phyloP scores from a whole-genome alignment of 1,140 invertebrate genomes.

The Philopotamus ludificatus region DNA sequence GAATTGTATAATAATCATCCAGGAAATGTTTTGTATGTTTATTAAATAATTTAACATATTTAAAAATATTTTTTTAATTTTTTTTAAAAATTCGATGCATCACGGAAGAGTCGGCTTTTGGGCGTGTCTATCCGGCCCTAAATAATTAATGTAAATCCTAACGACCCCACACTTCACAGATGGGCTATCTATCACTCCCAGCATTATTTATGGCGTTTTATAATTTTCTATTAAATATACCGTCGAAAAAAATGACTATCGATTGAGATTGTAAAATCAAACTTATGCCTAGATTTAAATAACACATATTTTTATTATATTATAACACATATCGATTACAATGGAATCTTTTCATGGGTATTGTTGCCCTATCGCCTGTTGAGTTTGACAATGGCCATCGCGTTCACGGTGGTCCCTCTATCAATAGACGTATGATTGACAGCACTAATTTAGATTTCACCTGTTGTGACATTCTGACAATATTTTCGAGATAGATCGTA shows the following conservation, averaged over 20 bases:
- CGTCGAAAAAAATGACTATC: not conserved
- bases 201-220: slow-evolving; percentile 11
- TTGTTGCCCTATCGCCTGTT: not conserved
- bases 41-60: no score
- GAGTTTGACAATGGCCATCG: not conserved
- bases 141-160: slow-evolving; percentile 31
- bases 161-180: slow-evolving; percentile 29
- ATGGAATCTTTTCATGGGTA: not conserved
- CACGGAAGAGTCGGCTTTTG: slow-evolving; percentile 13
- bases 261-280: not conserved
- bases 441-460: slow-evolving; percentile 35
- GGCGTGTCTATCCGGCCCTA: slow-evolving; percentile 24
- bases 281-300: not conserved
- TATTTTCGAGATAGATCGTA: no score
- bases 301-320: not conserved
- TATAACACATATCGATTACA: not conserved
- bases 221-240: not conserved
- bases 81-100: not conserved
- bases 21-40: no score
- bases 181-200: slow-evolving; percentile 16
- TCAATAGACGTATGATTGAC: slow-evolving; percentile 12
- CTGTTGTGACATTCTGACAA: no score
- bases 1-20: no score
- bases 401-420: not conserved
- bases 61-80: no score